Evolutionary conservation across 2,797 vertebrate species (phyloP).

Genomic region (Ptychadena robeensis): DNA sequence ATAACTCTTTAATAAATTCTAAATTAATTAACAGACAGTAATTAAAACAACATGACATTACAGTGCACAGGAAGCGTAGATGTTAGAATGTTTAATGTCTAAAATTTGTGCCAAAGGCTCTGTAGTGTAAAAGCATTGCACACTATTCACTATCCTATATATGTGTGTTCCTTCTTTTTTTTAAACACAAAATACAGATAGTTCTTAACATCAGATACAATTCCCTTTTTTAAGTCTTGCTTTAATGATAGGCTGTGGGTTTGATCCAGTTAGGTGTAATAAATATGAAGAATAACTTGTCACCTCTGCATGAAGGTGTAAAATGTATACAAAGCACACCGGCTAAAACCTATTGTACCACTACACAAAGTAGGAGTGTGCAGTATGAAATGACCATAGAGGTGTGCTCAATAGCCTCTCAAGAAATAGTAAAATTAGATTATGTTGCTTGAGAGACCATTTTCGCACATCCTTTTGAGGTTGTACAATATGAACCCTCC

Average conservation of each 20-base stretch:
- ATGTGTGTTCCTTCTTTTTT: not conserved
- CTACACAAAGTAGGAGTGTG: no score
- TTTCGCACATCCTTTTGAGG: no score
- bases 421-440: no score
- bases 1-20: not conserved
- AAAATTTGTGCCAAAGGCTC: not conserved
- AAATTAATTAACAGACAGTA: slow-evolving; percentile 12
- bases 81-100: not conserved
- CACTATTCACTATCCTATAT: not conserved
- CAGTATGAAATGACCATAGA: no score
- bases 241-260: not conserved
- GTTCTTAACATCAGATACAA: not conserved
- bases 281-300: no score
- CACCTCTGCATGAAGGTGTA: no score
- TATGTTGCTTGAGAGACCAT: no score
- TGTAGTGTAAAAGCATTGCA: slow-evolving; percentile 19
- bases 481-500: no score
- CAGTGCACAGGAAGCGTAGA: slow-evolving; percentile 3
- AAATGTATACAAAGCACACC: no score
- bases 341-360: no score
- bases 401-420: no score
- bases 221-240: not conserved
- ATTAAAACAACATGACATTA: slow-evolving; percentile 29
- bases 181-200: no score
- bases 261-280: not conserved